Evolutionary conservation across 2,797 vertebrate genomes (phyloP), one percentile per base, ranked within the genome.

Genomic region (Sandelia bainsii): DNA sequence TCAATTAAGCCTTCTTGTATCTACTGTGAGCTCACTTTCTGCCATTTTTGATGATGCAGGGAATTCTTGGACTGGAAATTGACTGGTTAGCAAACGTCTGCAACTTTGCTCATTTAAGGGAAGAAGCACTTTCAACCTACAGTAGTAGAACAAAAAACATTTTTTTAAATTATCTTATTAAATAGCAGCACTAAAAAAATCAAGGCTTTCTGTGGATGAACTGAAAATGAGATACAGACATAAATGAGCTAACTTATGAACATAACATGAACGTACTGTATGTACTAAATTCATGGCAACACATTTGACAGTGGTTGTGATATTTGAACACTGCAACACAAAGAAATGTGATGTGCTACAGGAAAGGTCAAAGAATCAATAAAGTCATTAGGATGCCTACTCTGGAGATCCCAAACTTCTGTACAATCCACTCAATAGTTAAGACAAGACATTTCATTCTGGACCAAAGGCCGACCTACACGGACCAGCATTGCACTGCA

Each of bases 1-100:
- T 93, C 92, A 93, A 93, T 93, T 92, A 93, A 83, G 91, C 77
- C 73, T 59, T 76, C 75, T 56, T 29, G 75, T 75, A 67, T 87
- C 82, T 87, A 62, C 83, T 62, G 77, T 70, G 75, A 86, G 87
- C 69, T 92, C 74, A 73, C 82, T 90, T 91, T 89, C 77, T 75
- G 81, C 58, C 74, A 63, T 90, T 93, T 93, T 72, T 94, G 93
- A 94, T 95, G 93, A 95, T 85, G 89, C 89, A 89, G 70, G 88
- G 78, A 82, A 75, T 94, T 93, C 85, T 79, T n/a, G 59, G 69
- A 77, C 87, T 88, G 87, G 86, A 91, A 93, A 93, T 92, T 80
- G 93, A 92, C 87, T 83, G 72, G 80, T 90, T 85, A 82, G 93
- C 92, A 88, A 80, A 93, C 92, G 91, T 94, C 85, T 81, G 93